phyloP scores from a whole-genome alignment of 1,140 invertebrate species.

The Meloidogyne hapla region DNA sequence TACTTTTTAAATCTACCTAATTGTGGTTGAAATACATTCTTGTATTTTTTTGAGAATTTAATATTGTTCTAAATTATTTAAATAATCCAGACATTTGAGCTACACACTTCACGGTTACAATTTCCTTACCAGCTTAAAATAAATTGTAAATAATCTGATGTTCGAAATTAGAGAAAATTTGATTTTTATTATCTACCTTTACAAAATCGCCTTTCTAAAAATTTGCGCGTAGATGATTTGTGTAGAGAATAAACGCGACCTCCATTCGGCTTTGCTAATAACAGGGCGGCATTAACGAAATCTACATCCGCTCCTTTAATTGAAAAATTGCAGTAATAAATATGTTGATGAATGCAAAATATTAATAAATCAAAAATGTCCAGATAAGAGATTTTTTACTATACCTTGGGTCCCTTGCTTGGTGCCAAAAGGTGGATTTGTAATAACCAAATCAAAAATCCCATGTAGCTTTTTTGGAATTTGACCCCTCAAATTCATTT shows the following conservation, averaged over 20 bases:
- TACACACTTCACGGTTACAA: too few species aligned
- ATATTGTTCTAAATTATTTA: too few species aligned
- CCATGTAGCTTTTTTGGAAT: constrained; percentile 1
- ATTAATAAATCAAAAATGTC: too few species aligned
- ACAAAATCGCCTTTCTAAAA: constrained; percentile 12
- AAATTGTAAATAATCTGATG: too few species aligned
- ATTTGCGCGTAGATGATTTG: constrained; percentile 31
- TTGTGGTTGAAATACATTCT: too few species aligned
- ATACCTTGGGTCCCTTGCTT: constrained; percentile 33
- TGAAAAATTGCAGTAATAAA: neutral
- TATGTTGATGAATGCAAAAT: neutral
- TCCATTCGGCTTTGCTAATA: constrained; percentile 18
- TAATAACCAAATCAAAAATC: constrained; percentile 38
- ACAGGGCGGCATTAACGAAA: constrained; percentile 32
- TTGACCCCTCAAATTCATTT: constrained; percentile 15
- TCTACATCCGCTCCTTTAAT: constrained; percentile 37
- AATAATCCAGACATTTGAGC: too few species aligned
- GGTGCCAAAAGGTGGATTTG: constrained; percentile 45
- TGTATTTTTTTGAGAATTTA: too few species aligned
- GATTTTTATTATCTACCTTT: too few species aligned
- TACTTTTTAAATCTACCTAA: too few species aligned
- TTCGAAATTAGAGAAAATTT: too few species aligned
- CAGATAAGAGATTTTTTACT: too few species aligned
- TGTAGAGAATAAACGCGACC: constrained; percentile 36
- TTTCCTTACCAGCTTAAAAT: too few species aligned